Conservation (phyloP, 2,797 vertebrate species). For the Glossophaga mutica region DNA sequence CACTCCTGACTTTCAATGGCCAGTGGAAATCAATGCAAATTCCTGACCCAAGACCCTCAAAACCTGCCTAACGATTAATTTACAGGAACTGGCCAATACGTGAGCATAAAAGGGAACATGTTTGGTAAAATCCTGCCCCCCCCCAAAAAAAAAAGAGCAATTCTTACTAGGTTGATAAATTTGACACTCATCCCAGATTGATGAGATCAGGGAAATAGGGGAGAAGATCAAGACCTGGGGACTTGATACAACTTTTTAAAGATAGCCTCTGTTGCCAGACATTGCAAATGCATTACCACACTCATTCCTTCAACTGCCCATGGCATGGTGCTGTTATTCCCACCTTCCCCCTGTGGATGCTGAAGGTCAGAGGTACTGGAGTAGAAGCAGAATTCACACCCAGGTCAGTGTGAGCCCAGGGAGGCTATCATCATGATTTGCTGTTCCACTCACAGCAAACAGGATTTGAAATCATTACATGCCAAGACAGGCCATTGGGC, state of each 20-base stretch:
- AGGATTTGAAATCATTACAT: not conserved
- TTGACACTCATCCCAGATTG: not conserved
- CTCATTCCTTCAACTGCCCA: not conserved
- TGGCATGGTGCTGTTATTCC: not conserved
- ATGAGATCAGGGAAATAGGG: not conserved
- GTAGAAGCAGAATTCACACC: not conserved
- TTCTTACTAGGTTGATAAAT: not conserved
- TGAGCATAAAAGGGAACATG: not conserved
- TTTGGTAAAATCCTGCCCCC: not conserved
- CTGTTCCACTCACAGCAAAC: not conserved
- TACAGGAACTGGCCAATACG: not conserved
- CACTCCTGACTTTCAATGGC: not conserved
- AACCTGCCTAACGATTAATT: not conserved
- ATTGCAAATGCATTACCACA: fast-evolving
- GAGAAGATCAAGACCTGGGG: not conserved
- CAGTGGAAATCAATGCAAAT: not conserved
- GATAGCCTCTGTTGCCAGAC: not conserved
- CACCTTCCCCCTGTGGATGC: not conserved
- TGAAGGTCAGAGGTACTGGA: not conserved
- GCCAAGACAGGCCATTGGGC: not conserved
- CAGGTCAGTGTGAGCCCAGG: not conserved
- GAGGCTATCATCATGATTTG: not conserved
- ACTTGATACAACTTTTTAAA: not conserved
- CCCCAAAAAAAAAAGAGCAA: not conserved
- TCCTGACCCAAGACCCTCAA: not conserved